phyloP scores from a whole-genome alignment of 2,113 vertebrate genomes.

The Pangasianodon gigas region DNA sequence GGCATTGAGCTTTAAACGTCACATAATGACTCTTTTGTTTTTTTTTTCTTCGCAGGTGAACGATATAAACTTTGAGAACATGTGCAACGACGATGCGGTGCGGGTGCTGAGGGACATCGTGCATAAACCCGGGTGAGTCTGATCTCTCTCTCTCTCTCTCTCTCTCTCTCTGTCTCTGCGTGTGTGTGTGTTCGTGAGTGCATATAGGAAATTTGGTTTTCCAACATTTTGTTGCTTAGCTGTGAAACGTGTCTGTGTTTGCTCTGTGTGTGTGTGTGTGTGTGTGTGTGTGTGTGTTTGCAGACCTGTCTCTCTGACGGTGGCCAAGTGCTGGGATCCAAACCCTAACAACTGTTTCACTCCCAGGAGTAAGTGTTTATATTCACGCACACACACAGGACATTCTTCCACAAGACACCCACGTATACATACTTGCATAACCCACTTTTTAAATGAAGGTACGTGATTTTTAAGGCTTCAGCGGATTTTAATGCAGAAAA shows the following conservation, averaged over 20 bases:
- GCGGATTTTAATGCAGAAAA: no score
- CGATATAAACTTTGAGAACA: constrained; percentile 98
- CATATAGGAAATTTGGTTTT: not conserved
- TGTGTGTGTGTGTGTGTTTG: constrained; percentile 44
- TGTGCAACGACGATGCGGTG: constrained; percentile 97
- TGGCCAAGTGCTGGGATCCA: constrained; percentile 98
- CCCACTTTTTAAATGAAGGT: no score
- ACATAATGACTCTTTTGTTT: not conserved
- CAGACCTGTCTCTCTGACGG: constrained; percentile 94
- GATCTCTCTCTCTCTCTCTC: no score
- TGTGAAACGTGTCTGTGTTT: constrained; percentile 9
- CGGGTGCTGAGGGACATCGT: constrained; percentile 94
- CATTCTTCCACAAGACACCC: not conserved
- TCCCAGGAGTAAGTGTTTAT: constrained; percentile 87
- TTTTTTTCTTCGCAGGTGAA: constrained; percentile 83
- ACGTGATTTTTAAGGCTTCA: no score
- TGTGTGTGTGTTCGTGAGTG: not conserved
- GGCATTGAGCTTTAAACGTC: not conserved
- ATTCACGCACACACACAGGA: not conserved
- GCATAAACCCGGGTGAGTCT: constrained; percentile 90
- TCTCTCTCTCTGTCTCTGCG: no score
- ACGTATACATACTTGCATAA: not conserved
- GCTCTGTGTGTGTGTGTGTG: constrained; percentile 5
- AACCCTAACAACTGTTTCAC: constrained; percentile 97
- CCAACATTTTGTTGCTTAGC: not conserved